Base-by-base conservation (phyloP, 2,888 invertebrate species). In the Neoaliturus tenellus region DNA sequence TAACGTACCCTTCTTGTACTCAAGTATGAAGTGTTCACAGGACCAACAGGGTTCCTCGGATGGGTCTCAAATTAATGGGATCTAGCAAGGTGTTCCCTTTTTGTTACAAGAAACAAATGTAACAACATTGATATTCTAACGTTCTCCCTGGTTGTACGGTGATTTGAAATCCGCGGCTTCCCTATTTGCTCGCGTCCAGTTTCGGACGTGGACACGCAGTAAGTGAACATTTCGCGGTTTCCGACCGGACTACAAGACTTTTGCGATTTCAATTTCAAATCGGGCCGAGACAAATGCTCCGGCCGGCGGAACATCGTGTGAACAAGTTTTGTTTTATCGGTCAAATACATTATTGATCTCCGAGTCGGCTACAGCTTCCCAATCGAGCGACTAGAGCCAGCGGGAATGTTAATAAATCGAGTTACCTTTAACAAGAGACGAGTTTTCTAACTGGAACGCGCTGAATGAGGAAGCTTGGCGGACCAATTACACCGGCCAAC, bases 311-410 rank as follows among this genome's bases (percentile, higher is more conserved):
- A 71, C 71, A 71, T 71, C 71, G 71, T 71, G 71, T 71, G 71
- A 71, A 71, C 71, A 71, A 71, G 71, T 71, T 71, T 71, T 71
- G 71, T 71, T 71, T 71, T 71, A 71, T 71, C 41, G 71, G 62
- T 28, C 71, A 71, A 71, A 71, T 71, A 71, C 71, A 71, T 71
- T 71, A 71, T 71, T 71, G 71, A 71, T 35, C 71, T 25, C 71
- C 71, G 71, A 41, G 39, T 71, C 41, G 71, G 67, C 39, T 71
- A 6, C 71, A 71, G 71, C 39, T 71, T 71, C 71, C 71, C 39
- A 71, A 71, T 39, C 71, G 71, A 71, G 71, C 14, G 39, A 71
- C 71, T 71, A 71, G 71, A 71, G 39, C 39, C 39, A 23, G 71
- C 71, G 35, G 71, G 71, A 39, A 71, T 71, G 71, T 71, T 39